Conservation (phyloP, 2,888 invertebrate species). For the Trissoscelio sp. region DNA sequence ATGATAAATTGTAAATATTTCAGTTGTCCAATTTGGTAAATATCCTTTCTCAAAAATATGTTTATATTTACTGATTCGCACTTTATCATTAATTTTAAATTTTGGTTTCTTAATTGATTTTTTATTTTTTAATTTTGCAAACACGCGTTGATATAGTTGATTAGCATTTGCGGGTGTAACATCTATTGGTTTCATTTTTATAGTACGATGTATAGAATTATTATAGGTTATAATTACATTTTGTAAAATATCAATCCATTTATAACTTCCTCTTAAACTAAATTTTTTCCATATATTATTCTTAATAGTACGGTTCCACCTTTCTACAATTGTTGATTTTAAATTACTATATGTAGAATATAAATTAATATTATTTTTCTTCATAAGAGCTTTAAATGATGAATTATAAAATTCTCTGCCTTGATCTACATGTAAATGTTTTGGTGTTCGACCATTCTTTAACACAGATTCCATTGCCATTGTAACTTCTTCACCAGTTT, state of each 20-base stretch:
- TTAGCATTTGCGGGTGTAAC: no score
- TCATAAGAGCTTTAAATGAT: slow-evolving; percentile 24
- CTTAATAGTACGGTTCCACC: no score
- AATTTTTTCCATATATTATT: slow-evolving; percentile 73
- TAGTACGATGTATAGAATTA: slow-evolving; percentile 35
- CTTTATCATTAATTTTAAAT: no score
- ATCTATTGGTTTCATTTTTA: slow-evolving; percentile 13
- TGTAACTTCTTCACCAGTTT: slow-evolving; percentile 72
- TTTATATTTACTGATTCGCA: no score
- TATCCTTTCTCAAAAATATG: no score
- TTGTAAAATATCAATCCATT: slow-evolving; percentile 66
- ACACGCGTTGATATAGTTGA: no score
- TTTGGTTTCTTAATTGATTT: no score
- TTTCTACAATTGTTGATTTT: slow-evolving; percentile 34
- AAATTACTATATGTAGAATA: slow-evolving; percentile 38
- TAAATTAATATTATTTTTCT: slow-evolving; percentile 30
- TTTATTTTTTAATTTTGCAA: no score
- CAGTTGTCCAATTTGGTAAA: no score
- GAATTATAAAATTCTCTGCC: slow-evolving; percentile 42
- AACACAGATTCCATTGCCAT: slow-evolving; percentile 68
- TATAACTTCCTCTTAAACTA: slow-evolving; percentile 68
- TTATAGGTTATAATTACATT: slow-evolving; percentile 70
- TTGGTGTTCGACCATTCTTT: slow-evolving; percentile 39
- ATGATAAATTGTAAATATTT: no score
- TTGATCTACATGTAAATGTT: slow-evolving; percentile 50